Percentiles rank a stretch among this genome's conserved stretches.
These are phyloP conservation scores for Steatornis caripensis DNA, from an alignment of 2,113 vertebrate species.

Conservation along the genomic window DNA sequence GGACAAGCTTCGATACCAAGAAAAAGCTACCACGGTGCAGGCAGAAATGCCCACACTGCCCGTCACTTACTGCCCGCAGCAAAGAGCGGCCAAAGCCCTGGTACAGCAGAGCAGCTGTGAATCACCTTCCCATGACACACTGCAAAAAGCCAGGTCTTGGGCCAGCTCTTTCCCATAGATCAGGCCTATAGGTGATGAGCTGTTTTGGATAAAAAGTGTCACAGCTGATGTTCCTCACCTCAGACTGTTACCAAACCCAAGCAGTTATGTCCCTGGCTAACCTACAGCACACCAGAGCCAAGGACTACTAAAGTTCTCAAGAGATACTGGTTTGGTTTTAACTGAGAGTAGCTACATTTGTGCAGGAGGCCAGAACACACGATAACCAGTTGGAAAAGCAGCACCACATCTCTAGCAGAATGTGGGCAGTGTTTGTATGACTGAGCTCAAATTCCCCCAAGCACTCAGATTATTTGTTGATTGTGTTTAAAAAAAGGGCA, in stretches of 20 bases:
- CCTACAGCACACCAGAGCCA: not conserved
- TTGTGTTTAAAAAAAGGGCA: not conserved
- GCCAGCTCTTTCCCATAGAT: not conserved
- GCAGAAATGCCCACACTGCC: not conserved
- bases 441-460: not conserved
- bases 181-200: not conserved
- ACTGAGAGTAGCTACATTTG: not conserved
- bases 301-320: not conserved
- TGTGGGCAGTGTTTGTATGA: not conserved
- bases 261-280: not conserved
- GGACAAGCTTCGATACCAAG: not conserved
- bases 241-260: not conserved
- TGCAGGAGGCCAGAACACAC: not conserved
- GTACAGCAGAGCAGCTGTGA: not conserved
- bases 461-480: not conserved
- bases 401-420: not conserved
- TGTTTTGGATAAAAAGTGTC: not conserved
- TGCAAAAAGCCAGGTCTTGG: not conserved
- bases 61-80: not conserved
- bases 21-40: not conserved
- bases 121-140: conserved; percentile 25
- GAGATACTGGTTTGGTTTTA: not conserved
- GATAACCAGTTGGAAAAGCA: not conserved
- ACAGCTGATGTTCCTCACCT: not conserved
- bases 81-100: not conserved